Conservation (phyloP, 2,888 invertebrate species). For the Conistra vaccinii region DNA sequence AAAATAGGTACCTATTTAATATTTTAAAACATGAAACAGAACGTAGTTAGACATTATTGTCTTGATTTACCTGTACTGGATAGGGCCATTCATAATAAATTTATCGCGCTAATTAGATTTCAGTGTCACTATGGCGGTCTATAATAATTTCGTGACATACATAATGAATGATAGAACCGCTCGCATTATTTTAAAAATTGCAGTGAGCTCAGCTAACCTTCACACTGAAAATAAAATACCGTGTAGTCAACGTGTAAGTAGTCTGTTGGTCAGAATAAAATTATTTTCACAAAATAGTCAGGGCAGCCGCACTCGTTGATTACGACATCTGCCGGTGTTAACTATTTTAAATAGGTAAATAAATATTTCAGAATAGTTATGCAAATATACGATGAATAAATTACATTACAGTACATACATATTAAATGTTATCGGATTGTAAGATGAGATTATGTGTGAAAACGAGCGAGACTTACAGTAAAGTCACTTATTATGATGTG, state of each 20-base stretch:
- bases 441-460: not conserved
- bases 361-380: constrained; percentile 6
- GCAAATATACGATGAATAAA: not conserved
- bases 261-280: constrained; percentile 50
- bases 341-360: constrained; percentile 11
- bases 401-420: not conserved
- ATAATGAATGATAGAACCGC: not conserved
- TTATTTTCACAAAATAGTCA: constrained; percentile 40
- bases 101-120: not conserved
- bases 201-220: constrained; percentile 78
- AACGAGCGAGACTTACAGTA: too few species aligned
- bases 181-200: constrained; percentile 54
- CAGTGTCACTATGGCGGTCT: not conserved
- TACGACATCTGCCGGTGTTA: not conserved
- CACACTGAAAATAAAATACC: constrained; percentile 76
- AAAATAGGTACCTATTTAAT: not conserved
- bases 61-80: not conserved
- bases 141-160: not conserved
- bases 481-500: too few species aligned
- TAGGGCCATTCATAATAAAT: not conserved
- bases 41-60: not conserved
- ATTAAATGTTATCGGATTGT: not conserved
- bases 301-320: constrained; percentile 18
- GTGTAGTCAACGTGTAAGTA: too few species aligned
- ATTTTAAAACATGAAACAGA: not conserved